Conservation (phyloP, 2,888 invertebrate genomes). For the Vesta saturnalis region DNA sequence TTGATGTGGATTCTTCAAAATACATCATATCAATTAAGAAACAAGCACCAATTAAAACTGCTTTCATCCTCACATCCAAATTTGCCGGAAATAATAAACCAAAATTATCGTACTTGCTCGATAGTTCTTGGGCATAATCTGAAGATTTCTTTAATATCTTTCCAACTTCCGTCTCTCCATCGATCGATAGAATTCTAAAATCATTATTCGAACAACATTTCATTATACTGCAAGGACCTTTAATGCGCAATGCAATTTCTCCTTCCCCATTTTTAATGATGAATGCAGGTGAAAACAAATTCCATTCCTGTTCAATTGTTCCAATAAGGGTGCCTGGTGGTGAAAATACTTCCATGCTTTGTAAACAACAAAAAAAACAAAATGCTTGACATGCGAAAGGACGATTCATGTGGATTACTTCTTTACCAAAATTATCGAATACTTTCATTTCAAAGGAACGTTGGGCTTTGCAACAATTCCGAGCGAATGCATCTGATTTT, state of each 20-base stretch:
- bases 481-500: conserved; percentile 84
- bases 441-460: conserved; percentile 90
- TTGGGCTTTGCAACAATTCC: conserved; percentile 83
- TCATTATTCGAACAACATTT: conserved; percentile 84
- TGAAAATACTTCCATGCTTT: conserved; percentile 80
- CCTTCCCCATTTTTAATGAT: conserved; percentile 78
- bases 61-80: conserved; percentile 86
- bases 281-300: conserved; percentile 77
- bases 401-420: conserved; percentile 86
- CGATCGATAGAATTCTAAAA: conserved; percentile 81
- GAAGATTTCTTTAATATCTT: conserved; percentile 91
- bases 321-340: conserved; percentile 78
- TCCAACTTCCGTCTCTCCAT: conserved; percentile 82
- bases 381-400: conserved; percentile 85
- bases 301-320: conserved; percentile 80
- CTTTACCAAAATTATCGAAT: conserved; percentile 80
- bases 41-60: conserved; percentile 80
- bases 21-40: conserved; percentile 70
- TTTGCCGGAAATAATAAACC: conserved; percentile 90
- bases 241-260: conserved; percentile 78
- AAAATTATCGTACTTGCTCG: conserved; percentile 89
- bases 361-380: conserved; percentile 86
- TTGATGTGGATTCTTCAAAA: neutral
- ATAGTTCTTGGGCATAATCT: conserved; percentile 80
- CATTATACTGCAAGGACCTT: conserved; percentile 83